Evolutionary conservation across 2,113 vertebrate species (phyloP).

Genomic region (Vireo altiloquus): DNA sequence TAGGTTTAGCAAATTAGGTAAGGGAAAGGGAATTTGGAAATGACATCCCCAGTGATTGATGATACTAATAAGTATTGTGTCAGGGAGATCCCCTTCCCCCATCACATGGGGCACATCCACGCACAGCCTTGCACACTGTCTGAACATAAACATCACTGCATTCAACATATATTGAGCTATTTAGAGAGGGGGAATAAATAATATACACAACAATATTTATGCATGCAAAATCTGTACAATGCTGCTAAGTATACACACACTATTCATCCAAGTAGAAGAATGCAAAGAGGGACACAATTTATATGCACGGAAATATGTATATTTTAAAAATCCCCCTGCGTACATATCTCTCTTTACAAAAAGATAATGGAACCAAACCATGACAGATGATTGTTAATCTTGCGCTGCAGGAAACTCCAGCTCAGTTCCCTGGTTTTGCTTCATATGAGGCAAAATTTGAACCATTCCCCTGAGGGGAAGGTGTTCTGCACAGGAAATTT

Average conservation of each 20-base stretch:
- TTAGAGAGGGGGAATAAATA: background rate
- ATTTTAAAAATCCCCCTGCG: background rate
- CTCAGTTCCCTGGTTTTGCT: constrained; percentile 9
- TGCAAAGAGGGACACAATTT: background rate
- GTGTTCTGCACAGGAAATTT: background rate
- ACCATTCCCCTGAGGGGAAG: background rate
- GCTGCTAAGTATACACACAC: background rate
- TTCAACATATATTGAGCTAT: background rate
- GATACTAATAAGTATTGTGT: constrained; percentile 64
- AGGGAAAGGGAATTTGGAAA: constrained; percentile 66
- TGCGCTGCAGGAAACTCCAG: background rate
- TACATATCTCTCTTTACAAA: background rate
- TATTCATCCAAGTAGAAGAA: background rate
- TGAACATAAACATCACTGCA: background rate
- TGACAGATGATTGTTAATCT: constrained; percentile 43
- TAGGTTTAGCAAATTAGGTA: constrained; percentile 69
- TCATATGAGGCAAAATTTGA: constrained; percentile 19
- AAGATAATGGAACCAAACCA: constrained; percentile 10
- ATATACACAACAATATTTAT: background rate
- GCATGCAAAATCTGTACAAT: background rate
- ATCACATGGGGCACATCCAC: background rate
- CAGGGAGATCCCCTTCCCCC: constrained; percentile 17
- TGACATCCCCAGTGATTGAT: constrained; percentile 63
- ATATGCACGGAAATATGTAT: background rate
- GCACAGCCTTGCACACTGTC: background rate